Conservation (phyloP, 1,140 invertebrate genomes). For the Tetramorium alpestre region DNA sequence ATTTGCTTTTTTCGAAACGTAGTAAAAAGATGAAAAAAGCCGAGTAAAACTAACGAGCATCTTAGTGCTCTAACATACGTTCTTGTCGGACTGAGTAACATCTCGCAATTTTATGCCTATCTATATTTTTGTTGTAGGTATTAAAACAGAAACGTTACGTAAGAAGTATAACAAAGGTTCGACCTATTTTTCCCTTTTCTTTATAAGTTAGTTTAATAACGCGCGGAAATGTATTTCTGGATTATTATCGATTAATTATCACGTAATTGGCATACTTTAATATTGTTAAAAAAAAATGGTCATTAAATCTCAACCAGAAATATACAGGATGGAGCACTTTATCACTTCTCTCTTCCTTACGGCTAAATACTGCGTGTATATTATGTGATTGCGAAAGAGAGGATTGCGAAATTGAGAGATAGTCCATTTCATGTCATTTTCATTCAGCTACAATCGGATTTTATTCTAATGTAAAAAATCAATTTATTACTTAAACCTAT, state of each 20-base stretch:
- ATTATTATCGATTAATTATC: constrained; percentile 29
- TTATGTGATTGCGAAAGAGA: constrained; percentile 17
- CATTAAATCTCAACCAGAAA: constrained; percentile 45
- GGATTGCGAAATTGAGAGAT: neutral
- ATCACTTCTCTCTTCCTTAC: constrained; percentile 57
- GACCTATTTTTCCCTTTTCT: neutral
- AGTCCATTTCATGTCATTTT: neutral
- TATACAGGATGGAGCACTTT: constrained; percentile 51
- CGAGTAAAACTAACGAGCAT: neutral
- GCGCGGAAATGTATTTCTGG: constrained; percentile 30
- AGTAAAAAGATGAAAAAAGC: neutral
- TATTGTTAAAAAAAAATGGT: constrained; percentile 44
- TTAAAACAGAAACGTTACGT: constrained; percentile 27
- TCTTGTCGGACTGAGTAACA: neutral
- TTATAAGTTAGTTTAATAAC: constrained; percentile 42
- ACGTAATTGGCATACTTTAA: constrained; percentile 41
- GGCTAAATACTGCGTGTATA: neutral
- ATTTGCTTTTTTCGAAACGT: constrained; percentile 20
- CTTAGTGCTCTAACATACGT: neutral
- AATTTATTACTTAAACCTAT: neutral
- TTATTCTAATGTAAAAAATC: neutral
- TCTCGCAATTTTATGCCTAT: constrained; percentile 18
- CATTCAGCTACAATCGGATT: neutral
- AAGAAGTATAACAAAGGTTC: constrained; percentile 25
- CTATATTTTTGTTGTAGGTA: constrained; percentile 42